Conservation (phyloP, 1,140 invertebrate species). For the Pseudoatta argentina region DNA sequence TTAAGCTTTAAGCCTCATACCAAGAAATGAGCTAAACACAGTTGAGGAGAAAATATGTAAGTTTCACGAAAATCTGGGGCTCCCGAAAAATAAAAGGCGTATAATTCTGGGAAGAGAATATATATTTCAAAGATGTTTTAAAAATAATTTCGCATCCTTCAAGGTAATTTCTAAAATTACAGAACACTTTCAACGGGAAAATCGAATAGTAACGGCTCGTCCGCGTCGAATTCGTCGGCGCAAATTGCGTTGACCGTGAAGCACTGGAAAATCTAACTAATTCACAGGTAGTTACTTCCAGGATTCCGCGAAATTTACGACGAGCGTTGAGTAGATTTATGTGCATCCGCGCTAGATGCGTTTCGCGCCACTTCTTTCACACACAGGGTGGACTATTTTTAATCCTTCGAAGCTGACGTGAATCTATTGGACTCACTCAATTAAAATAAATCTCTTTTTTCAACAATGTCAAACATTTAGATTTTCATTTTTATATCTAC, state of each 20-base stretch:
- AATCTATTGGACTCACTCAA: no score
- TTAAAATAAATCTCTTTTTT: no score
- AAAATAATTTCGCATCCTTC: not conserved
- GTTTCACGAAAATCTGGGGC: no score
- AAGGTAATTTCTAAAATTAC: not conserved
- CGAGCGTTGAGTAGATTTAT: not conserved
- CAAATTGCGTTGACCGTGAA: not conserved
- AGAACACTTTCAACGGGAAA: not conserved
- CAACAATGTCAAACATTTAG: no score
- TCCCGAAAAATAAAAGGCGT: no score
- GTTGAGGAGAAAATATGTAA: no score
- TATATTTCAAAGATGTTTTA: not conserved
- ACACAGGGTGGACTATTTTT: slow-evolving; percentile 66
- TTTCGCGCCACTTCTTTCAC: slow-evolving; percentile 39
- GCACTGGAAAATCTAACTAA: not conserved
- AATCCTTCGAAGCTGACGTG: not conserved
- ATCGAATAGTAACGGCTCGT: not conserved
- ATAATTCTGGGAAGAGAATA: not conserved
- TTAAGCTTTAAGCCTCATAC: no score
- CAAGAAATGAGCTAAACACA: no score
- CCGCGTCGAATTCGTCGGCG: slow-evolving; percentile 4
- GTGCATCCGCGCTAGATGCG: not conserved
- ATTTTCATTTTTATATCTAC: no score
- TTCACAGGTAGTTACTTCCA: not conserved
- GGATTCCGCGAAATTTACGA: slow-evolving; percentile 14